These are phyloP conservation scores for Timandra comae DNA, from an alignment of 2,888 invertebrate genomes.

Conservation along the genomic window DNA sequence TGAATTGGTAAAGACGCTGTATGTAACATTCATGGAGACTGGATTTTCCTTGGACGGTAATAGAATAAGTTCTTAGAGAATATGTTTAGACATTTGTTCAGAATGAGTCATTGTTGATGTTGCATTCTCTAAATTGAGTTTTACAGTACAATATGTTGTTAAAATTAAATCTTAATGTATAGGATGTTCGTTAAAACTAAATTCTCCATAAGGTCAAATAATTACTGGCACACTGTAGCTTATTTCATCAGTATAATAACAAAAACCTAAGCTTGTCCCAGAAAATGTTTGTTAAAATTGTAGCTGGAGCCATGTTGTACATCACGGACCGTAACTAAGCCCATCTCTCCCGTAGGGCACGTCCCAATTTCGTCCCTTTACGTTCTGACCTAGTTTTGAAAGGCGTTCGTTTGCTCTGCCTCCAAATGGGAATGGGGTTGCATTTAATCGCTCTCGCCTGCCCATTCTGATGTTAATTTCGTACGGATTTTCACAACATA, in stretches of 20 bases:
- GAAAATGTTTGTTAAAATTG: slow-evolving; percentile 17
- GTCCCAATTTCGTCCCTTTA: slow-evolving; percentile 69
- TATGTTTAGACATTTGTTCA: not conserved
- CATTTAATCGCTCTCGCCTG: slow-evolving; percentile 55
- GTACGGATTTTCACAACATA: too few relatives aligned
- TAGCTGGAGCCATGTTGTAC: slow-evolving; percentile 32
- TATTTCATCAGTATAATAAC: too few relatives aligned
- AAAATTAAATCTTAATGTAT: too few relatives aligned
- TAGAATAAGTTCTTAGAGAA: slow-evolving; percentile 3
- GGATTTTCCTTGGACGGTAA: slow-evolving; percentile 8
- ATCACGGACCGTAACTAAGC: slow-evolving; percentile 36
- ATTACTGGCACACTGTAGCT: too few relatives aligned
- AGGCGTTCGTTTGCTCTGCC: slow-evolving; percentile 64
- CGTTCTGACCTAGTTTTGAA: slow-evolving; percentile 66
- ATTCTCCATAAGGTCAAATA: too few relatives aligned
- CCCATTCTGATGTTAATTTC: slow-evolving; percentile 23
- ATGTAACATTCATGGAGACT: slow-evolving; percentile 7
- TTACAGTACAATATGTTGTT: too few relatives aligned
- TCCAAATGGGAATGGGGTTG: slow-evolving; percentile 59
- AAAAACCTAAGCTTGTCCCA: slow-evolving; percentile 2
- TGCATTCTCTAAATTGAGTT: too few relatives aligned
- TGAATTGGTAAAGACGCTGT: too few relatives aligned
- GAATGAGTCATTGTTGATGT: too few relatives aligned
- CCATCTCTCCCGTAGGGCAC: slow-evolving; percentile 54
- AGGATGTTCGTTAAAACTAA: too few relatives aligned